Base-by-base conservation (phyloP, 2,797 vertebrate species). In the Chromis chromis region DNA sequence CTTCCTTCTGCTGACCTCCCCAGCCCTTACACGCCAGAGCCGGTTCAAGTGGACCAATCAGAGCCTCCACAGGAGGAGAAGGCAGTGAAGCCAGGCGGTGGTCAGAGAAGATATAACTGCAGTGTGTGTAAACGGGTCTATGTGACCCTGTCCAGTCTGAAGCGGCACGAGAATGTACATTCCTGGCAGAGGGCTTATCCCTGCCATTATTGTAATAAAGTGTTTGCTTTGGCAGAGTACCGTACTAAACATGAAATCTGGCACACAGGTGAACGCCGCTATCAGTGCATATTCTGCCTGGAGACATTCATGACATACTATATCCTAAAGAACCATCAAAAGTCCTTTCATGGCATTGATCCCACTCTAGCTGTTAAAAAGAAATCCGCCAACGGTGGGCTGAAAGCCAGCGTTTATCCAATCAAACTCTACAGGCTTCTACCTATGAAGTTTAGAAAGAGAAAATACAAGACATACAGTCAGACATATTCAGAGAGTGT, bases 271-370 rank as follows among this genome's bases (percentile, higher is more conserved):
- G 98, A 99, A 78, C 95, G 98, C 14, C 95, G 98, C 0, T 99
- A 99, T 78, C 98, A 99, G 88, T 99, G 98, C 87, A 99, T 99
- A 83, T 99, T 99, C 91, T 99, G 98, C 83, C 92, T 99, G 27
- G 98, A 99, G 89, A 98, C 98, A 14, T 99, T 99, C 88, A 97
- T 99, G 97, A 99, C 98, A 24, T 99, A 99, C 76, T 99, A 99
- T 72, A 97, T 99, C 81, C 94, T 99, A 55, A 99, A 98, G 91
- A 99, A 99, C 87, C 98, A 99, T 80, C 98, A 99, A 90, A 99
- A 99, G 88, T 96, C 98, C 77, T 99, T 97, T 91, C 98, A 99
- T 48, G 98, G 97, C 74, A 98, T 99, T 71, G 98, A 99, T 81
- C 97, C 98, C 40, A 95, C 92, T 66, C 91, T 98, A n/a, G 95